Conservation (phyloP, 2,113 vertebrate species). For the Gallinago undulata region DNA sequence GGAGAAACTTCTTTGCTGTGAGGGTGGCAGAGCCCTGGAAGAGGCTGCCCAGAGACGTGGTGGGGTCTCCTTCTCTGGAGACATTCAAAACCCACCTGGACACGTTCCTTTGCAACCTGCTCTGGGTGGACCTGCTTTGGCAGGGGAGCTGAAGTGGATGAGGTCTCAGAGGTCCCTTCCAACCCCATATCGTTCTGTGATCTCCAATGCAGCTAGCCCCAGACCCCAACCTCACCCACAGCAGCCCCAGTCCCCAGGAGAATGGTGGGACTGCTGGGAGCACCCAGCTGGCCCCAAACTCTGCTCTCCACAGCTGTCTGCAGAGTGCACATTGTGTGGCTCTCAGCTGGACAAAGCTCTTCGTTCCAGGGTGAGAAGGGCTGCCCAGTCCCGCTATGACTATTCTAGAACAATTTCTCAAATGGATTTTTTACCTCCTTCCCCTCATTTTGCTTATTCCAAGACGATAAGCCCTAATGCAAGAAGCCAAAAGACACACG, state of each 20-base stretch:
- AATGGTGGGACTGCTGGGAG: not conserved
- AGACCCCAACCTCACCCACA: fast-evolving
- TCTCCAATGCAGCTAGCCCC: not conserved
- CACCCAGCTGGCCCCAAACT: not conserved
- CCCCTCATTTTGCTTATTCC: not conserved
- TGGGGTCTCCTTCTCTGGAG: too few relatives aligned
- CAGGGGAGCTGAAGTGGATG: too few relatives aligned
- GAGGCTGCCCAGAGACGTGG: too few relatives aligned
- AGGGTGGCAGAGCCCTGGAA: too few relatives aligned
- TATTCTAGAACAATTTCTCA: not conserved
- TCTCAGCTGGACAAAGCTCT: not conserved
- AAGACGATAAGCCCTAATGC: not conserved
- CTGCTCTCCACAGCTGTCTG: not conserved
- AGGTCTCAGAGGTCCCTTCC: too few relatives aligned
- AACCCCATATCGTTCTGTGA: too few relatives aligned
- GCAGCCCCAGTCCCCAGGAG: not conserved
- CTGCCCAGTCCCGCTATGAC: not conserved
- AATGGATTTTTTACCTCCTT: not conserved
- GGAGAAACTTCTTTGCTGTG: too few relatives aligned
- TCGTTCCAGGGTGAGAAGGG: not conserved
- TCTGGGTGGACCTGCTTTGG: too few relatives aligned
- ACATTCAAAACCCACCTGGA: too few relatives aligned
- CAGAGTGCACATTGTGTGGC: fast-evolving
- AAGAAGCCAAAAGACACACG: not conserved
- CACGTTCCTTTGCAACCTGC: too few relatives aligned